These are phyloP conservation scores for Nautilus pompilius DNA, from an alignment of 1,140 invertebrate species.

Conservation along the genomic window DNA sequence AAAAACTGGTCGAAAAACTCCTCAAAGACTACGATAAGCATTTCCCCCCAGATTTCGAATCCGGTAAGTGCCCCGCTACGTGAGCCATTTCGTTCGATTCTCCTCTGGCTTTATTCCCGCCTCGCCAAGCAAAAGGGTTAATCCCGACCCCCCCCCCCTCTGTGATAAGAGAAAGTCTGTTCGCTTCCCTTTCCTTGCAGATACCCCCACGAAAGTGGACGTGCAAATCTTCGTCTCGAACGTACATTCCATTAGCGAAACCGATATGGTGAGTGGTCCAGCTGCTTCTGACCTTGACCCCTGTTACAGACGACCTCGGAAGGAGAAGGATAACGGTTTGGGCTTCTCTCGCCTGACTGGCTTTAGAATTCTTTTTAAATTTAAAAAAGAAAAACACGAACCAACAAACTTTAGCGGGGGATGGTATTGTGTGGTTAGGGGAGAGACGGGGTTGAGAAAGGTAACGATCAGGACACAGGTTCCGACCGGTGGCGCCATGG, in stretches of 20 bases:
- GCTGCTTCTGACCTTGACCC: not conserved
- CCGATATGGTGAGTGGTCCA: constrained; percentile 27
- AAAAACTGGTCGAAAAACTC: not conserved
- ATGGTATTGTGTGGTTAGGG: too few relatives aligned
- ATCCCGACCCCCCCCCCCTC: not conserved
- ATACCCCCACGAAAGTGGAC: constrained; percentile 19
- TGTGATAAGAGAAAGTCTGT: not conserved
- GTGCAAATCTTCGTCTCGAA: constrained; percentile 28
- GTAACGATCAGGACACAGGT: too few relatives aligned
- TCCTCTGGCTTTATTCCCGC: not conserved
- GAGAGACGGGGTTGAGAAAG: too few relatives aligned
- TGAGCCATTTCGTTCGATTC: not conserved
- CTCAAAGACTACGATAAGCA: not conserved
- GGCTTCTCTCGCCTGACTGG: too few relatives aligned
- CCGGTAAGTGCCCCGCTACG: not conserved
- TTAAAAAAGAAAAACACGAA: too few relatives aligned
- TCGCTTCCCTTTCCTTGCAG: constrained; percentile 3
- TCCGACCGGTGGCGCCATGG: too few relatives aligned
- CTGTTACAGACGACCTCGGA: too few relatives aligned
- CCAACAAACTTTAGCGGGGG: too few relatives aligned
- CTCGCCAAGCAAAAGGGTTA: not conserved
- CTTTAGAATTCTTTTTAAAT: too few relatives aligned
- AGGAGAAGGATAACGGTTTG: not conserved
- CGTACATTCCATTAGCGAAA: constrained; percentile 30
- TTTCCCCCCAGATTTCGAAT: not conserved